Base-by-base conservation (phyloP, 1,140 invertebrate species). In the Lucilia cuprina region DNA sequence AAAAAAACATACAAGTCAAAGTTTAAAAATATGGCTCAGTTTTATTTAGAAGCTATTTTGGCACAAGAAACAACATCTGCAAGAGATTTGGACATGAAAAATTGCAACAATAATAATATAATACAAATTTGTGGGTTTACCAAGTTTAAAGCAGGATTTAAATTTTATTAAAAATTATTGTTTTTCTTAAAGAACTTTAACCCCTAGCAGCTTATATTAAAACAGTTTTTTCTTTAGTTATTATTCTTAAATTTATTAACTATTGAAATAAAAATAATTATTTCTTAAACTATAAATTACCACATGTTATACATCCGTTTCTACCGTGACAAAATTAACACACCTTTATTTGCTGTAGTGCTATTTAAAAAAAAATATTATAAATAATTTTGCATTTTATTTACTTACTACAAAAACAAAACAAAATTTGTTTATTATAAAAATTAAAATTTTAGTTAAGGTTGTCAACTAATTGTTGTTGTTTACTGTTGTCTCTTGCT, bases 381-480 rank as follows among this genome's bases (percentile, higher is more conserved):
- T 41, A 8, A 8, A 41, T 41, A 41, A 41, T 41, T 41, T 41
- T 3, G 7, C 41, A 41, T 41, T 14, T 55, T 55, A 55, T 55
- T 55, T 55, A 14, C 50, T 55, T 10, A 70, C 19, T 19, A 5
- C 17, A 21, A 70, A 21, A 70, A 21, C 5, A 70, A 70, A 70
- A 70, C 19, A 14, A 5, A 55, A 55, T 70, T 70, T 70, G 21
- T 70, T 70, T 12, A 70, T 21, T 60, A 17, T 60, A n/a, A 3
- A 60, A 60, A 70, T 21, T 55, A 70, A 70, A 70, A 21, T 70
- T 70, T 70, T 70, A 70, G 65, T 70, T 25, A 21, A 70, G 65
- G 19, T 70, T 70, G 65, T 70, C 65, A 70, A 70, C 65, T 70
- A 21, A 70, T 70, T 70, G 65, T 70, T 70, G 65, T 70, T 70